Evolutionary conservation across 2,113 vertebrate genomes (phyloP).

Genomic region (Hippocampus abdominalis): DNA sequence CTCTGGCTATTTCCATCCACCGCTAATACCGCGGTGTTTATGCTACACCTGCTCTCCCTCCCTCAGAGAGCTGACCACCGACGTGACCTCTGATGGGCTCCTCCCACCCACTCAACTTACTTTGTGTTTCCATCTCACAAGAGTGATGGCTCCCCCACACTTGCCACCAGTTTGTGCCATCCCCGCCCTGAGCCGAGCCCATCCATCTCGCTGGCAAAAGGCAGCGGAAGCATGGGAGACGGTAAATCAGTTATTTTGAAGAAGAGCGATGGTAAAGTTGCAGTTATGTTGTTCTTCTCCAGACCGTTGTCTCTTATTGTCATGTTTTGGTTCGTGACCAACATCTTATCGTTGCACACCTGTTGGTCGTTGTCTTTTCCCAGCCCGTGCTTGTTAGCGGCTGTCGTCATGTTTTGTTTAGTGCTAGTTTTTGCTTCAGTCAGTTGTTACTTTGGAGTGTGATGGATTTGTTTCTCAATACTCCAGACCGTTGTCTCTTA

Average conservation of each 20-base stretch:
- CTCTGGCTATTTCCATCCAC: constrained; percentile 26
- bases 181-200: constrained; percentile 34
- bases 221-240: constrained; percentile 10
- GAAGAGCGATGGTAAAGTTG: constrained; percentile 2
- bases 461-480: too few species aligned
- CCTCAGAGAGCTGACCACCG: constrained; percentile 26
- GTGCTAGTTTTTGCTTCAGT: too few species aligned
- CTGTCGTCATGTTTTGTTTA: too few species aligned
- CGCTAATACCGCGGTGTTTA: constrained; percentile 28
- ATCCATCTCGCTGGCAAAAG: constrained; percentile 52
- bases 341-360: too few species aligned
- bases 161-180: constrained; percentile 30
- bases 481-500: too few species aligned
- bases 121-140: constrained; percentile 40
- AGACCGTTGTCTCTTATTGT: too few species aligned
- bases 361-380: too few species aligned
- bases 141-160: constrained; percentile 52
- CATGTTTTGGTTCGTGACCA: too few species aligned
- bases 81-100: constrained; percentile 27
- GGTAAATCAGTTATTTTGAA: constrained; percentile 25
- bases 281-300: constrained; percentile 5
- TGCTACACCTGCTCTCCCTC: constrained; percentile 4
- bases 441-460: too few species aligned
- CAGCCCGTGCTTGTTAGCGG: too few species aligned
- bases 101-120: constrained; percentile 17